Evolutionary conservation across 2,797 vertebrate genomes (phyloP).

Genomic region (Catharus ustulatus): DNA sequence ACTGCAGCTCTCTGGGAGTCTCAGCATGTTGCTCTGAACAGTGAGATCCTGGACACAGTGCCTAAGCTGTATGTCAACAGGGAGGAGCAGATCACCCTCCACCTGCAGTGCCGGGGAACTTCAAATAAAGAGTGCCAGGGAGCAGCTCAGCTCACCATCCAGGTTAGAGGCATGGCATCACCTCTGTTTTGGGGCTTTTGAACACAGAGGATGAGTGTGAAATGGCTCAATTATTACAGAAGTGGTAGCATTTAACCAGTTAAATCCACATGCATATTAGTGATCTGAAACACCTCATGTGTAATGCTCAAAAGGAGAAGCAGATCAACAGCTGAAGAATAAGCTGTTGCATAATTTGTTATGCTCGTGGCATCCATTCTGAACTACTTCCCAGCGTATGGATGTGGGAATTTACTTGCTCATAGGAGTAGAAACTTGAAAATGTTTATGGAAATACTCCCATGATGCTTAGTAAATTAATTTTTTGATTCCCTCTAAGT

Average conservation of each 20-base stretch:
- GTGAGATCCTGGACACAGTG: conserved; percentile 87
- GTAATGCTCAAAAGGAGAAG: background rate
- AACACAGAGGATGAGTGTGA: background rate
- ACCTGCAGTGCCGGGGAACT: conserved; percentile 89
- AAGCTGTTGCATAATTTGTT: background rate
- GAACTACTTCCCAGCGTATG: background rate
- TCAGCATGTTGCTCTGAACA: conserved; percentile 92
- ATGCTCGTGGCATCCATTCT: accelerated
- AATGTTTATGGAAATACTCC: background rate
- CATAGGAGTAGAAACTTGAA: background rate
- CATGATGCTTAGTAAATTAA: background rate
- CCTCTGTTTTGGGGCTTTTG: background rate
- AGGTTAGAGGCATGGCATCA: conserved; percentile 72
- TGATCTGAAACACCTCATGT: background rate
- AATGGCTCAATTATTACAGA: background rate
- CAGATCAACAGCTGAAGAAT: background rate
- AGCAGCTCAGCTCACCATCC: conserved; percentile 86
- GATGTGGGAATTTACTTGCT: background rate
- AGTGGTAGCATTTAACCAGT: background rate
- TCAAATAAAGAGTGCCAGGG: conserved; percentile 90
- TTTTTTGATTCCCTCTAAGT: background rate
- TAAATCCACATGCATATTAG: accelerated
- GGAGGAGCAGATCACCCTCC: conserved; percentile 89
- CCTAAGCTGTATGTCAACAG: conserved; percentile 91
- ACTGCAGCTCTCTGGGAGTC: conserved; percentile 90